A percentile compares a stretch with the other conserved stretches of the same genome.
Evolutionary conservation across 1,140 invertebrate genomes (phyloP).

Genomic region (Hylaeus anthracinus): DNA sequence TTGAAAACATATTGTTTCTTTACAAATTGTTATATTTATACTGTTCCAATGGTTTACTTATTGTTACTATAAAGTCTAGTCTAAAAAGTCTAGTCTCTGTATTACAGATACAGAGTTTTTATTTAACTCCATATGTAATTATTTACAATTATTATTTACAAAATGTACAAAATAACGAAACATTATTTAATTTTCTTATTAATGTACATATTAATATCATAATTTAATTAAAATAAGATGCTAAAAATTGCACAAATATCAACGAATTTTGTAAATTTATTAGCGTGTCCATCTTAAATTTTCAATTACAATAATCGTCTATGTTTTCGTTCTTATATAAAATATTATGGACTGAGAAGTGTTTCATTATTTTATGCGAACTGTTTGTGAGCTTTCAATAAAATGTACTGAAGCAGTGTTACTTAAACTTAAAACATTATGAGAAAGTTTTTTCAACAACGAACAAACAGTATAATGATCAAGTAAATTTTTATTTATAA

Average conservation of each 20-base stretch:
- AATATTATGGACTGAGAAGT: not conserved
- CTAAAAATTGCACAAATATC: slow-evolving; percentile 12
- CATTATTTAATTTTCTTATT: not conserved
- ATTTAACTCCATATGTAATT: not conserved
- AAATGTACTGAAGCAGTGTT: not conserved
- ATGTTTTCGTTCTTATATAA: not conserved
- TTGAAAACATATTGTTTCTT: not conserved
- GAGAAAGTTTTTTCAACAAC: slow-evolving; percentile 9
- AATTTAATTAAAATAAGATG: slow-evolving; percentile 1
- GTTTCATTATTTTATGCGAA: slow-evolving; percentile 8
- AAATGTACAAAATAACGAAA: slow-evolving; percentile 1
- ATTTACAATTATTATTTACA: not conserved
- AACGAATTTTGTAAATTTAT: slow-evolving; percentile 4
- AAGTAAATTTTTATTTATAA: not conserved
- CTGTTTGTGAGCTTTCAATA: not conserved
- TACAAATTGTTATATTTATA: not conserved
- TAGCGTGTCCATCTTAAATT: not conserved
- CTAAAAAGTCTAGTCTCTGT: not conserved
- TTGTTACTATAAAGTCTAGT: slow-evolving; percentile 16
- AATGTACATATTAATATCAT: slow-evolving; percentile 1
- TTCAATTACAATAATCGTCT: not conserved
- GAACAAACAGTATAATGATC: slow-evolving; percentile 7
- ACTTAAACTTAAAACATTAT: not conserved
- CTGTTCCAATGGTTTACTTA: not conserved
- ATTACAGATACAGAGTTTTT: not conserved